Evolutionary conservation across 2,797 vertebrate genomes (phyloP).

Genomic region (Rhynchotus rufescens): DNA sequence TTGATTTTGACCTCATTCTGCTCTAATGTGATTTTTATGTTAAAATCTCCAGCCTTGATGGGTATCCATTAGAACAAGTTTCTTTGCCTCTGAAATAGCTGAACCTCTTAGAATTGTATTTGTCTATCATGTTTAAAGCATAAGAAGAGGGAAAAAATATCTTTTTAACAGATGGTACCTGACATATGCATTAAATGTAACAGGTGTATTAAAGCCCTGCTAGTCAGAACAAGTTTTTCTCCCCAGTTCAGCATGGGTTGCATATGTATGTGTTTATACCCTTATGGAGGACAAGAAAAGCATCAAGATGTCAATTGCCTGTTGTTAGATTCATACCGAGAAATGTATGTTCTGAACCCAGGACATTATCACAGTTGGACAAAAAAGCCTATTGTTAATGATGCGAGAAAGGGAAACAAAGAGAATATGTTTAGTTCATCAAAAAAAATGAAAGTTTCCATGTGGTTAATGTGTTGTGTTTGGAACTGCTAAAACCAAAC

Average conservation of each 20-base stretch:
- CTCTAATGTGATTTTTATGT: slow-evolving; percentile 58
- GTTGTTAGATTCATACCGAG: slow-evolving; percentile 51
- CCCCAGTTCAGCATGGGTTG: neutral
- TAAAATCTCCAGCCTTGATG: slow-evolving; percentile 50
- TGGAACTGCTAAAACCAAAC: slow-evolving; percentile 34
- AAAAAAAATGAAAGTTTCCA: slow-evolving; percentile 28
- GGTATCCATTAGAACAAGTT: neutral
- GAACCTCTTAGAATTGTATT: neutral
- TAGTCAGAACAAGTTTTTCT: slow-evolving; percentile 30
- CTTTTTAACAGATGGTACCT: slow-evolving; percentile 35
- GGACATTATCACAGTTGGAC: slow-evolving; percentile 67
- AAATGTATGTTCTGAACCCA: slow-evolving; percentile 17
- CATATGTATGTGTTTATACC: slow-evolving; percentile 22
- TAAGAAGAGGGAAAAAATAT: neutral
- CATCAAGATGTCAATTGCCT: slow-evolving; percentile 33
- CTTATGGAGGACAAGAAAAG: slow-evolving; percentile 40
- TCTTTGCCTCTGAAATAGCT: slow-evolving; percentile 9
- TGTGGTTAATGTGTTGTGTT: slow-evolving; percentile 29
- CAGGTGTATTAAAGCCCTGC: neutral
- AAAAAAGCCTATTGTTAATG: slow-evolving; percentile 47
- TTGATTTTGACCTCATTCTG: slow-evolving; percentile 59
- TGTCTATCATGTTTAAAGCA: neutral
- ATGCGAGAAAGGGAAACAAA: slow-evolving; percentile 48
- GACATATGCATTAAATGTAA: slow-evolving; percentile 15
- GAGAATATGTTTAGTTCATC: slow-evolving; percentile 44